phyloP scores from a whole-genome alignment of 2,113 vertebrate genomes.

The Tachuris rubrigastra region DNA sequence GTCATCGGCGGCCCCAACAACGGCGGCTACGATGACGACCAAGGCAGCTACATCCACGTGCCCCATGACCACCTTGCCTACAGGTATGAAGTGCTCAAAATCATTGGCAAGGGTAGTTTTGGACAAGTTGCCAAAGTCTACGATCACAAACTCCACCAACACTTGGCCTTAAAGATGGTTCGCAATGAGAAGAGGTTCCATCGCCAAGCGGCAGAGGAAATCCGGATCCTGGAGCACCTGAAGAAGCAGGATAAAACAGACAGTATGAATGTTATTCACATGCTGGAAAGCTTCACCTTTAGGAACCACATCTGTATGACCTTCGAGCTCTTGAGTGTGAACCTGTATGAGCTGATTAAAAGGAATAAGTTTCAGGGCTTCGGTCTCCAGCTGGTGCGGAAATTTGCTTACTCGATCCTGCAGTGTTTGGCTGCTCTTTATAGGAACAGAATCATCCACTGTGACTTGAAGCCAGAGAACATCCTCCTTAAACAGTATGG shows the following conservation, averaged over 20 bases:
- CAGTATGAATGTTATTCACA: constrained; percentile 95
- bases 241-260: constrained; percentile 94
- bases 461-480: constrained; percentile 97
- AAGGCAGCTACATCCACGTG: constrained; percentile 92
- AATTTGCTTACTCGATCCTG: constrained; percentile 96
- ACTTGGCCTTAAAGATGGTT: constrained; percentile 96
- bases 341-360: constrained; percentile 98
- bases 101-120: constrained; percentile 98
- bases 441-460: constrained; percentile 95
- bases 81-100: constrained; percentile 95
- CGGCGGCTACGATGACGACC: constrained; percentile 91
- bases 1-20: constrained; percentile 91
- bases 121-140: constrained; percentile 97
- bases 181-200: constrained; percentile 98
- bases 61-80: constrained; percentile 96
- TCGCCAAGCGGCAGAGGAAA: constrained; percentile 94
- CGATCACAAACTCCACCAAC: constrained; percentile 93
- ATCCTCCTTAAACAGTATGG: constrained; percentile 97
- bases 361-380: constrained; percentile 99
- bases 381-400: constrained; percentile 91
- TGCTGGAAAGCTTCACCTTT: constrained; percentile 98
- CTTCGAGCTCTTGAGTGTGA: constrained; percentile 96
- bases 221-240: constrained; percentile 95
- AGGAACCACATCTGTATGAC: constrained; percentile 98
- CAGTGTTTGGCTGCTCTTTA: constrained; percentile 93